A percentile compares a stretch with the other conserved stretches of the same genome.
phyloP scores from a whole-genome alignment of 2,888 invertebrate species.

The Drosophila austrosaltans region DNA sequence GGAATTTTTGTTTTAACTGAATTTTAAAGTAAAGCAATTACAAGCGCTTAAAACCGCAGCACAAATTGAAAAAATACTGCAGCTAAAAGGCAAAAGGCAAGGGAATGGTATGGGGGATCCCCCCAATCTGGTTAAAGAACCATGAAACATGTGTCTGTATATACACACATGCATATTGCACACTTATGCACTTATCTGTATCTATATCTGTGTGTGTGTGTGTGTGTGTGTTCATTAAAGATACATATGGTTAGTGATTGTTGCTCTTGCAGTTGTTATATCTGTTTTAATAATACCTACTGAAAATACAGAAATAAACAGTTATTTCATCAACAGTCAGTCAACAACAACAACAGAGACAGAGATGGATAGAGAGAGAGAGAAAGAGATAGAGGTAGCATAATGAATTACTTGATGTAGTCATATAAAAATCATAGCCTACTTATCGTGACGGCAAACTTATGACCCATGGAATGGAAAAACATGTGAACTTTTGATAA shows the following conservation, averaged over 20 bases:
- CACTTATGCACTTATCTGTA: slow-evolving; percentile 3
- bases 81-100: slow-evolving; percentile 21
- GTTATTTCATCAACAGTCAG: slow-evolving; percentile 5
- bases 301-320: slow-evolving; percentile 7
- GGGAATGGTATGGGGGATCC: not conserved
- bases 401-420: not conserved
- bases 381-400: not conserved
- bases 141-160: slow-evolving; percentile 7
- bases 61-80: slow-evolving; percentile 45
- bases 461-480: not conserved
- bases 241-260: slow-evolving; percentile 18
- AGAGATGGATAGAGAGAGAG: not conserved
- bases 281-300: slow-evolving; percentile 5
- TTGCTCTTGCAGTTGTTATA: not conserved
- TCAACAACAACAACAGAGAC: not conserved
- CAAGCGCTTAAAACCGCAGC: slow-evolving; percentile 53
- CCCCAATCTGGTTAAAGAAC: slow-evolving; percentile 3
- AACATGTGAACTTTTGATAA: not conserved
- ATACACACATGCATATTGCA: not conserved
- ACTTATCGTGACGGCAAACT: not conserved
- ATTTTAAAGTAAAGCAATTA: slow-evolving; percentile 60
- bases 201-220: slow-evolving; percentile 22
- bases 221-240: slow-evolving; percentile 49
- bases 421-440: slow-evolving; percentile 9
- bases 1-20: slow-evolving; percentile 34